Conservation (phyloP, 1,140 invertebrate genomes). For the Papilio aristodemus region DNA sequence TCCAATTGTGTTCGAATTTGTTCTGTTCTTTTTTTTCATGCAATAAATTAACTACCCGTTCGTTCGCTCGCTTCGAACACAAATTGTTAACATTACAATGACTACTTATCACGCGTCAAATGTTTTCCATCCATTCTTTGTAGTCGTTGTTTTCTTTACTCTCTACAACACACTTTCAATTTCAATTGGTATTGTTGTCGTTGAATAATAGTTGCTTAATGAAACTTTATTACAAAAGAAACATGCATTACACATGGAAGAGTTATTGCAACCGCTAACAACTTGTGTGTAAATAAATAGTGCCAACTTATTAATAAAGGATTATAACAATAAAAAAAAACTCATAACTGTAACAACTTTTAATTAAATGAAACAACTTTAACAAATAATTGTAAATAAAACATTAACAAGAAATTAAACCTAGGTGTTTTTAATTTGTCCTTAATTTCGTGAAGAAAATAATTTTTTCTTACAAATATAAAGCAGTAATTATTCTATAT, state of each 20-base stretch:
- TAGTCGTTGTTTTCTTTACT: not conserved
- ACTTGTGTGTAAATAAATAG: not conserved
- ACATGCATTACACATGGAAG: not conserved
- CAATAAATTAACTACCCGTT: constrained; percentile 32
- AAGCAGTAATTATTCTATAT: too few species aligned
- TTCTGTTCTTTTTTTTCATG: constrained; percentile 41
- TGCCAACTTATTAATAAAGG: not conserved
- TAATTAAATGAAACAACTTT: not conserved
- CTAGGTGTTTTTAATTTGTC: not conserved
- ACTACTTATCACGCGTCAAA: constrained; percentile 1
- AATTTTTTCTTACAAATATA: too few species aligned
- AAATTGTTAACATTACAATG: constrained; percentile 21
- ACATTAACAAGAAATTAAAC: not conserved
- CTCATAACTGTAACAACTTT: not conserved
- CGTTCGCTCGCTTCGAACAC: not conserved
- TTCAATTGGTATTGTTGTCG: constrained; percentile 28
- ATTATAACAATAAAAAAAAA: not conserved
- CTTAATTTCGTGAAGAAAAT: not conserved
- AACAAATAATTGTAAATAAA: constrained; percentile 19
- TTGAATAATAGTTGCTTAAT: constrained; percentile 25
- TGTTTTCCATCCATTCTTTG: not conserved
- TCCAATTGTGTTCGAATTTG: constrained; percentile 43
- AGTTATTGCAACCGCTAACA: not conserved
- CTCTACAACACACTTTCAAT: constrained; percentile 20
- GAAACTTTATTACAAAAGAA: not conserved